These are phyloP conservation scores for Meda fulgida DNA, from an alignment of 2,797 vertebrate species.

Conservation along the genomic window DNA sequence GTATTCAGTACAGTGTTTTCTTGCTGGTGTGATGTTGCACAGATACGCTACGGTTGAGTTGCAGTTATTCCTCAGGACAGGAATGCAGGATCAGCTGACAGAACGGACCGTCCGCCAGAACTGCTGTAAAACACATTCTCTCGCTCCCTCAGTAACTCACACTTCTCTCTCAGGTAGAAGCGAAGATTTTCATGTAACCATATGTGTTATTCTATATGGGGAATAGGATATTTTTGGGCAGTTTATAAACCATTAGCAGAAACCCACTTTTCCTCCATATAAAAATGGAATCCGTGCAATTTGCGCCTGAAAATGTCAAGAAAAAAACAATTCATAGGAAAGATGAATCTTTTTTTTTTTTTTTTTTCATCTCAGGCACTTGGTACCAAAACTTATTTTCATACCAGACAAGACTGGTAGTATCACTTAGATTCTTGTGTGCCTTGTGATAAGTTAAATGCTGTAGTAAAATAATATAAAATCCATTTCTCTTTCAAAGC, in stretches of 20 bases:
- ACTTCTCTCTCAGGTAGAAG: constrained; percentile 6
- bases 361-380: not conserved
- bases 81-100: constrained; percentile 75
- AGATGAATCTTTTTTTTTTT: no score
- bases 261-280: not conserved
- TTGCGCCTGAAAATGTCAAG: not conserved
- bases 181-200: constrained; percentile 28
- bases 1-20: not conserved
- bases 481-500: not conserved
- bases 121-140: constrained; percentile 63
- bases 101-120: constrained; percentile 62
- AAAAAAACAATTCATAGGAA: not conserved
- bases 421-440: no score
- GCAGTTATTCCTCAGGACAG: constrained; percentile 52
- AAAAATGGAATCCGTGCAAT: not conserved
- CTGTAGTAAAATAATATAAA: not conserved
- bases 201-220: constrained; percentile 16
- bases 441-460: not conserved
- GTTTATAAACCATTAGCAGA: constrained; percentile 17
- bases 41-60: constrained; percentile 22
- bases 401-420: not conserved
- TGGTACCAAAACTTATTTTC: not conserved
- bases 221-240: not conserved
- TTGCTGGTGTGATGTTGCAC: not conserved
- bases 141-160: constrained; percentile 7